These are phyloP conservation scores for Ctenochaetus hawaiiensis DNA, from an alignment of 2,797 vertebrate species.

Conservation along the genomic window DNA sequence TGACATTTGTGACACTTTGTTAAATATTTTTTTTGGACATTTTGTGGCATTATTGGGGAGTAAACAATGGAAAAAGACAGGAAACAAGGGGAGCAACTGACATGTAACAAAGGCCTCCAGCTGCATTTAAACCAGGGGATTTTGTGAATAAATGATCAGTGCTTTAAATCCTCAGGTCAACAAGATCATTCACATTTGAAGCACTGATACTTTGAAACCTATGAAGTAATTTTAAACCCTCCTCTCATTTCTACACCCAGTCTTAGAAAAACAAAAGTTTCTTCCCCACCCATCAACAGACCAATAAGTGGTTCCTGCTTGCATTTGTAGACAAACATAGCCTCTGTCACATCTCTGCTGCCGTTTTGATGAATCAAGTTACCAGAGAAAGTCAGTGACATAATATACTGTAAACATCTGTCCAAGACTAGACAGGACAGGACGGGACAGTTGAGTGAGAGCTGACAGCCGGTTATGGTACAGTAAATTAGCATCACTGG, in stretches of 20 bases:
- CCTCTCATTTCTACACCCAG: not conserved
- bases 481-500: conserved; percentile 62
- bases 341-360: conserved; percentile 21
- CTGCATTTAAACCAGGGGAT: not conserved
- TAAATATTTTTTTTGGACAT: not conserved
- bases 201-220: not conserved
- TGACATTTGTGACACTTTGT: conserved; percentile 9
- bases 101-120: not conserved
- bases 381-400: conserved; percentile 50
- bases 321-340: conserved; percentile 32
- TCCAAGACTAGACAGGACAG: conserved; percentile 42
- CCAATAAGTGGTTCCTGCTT: conserved; percentile 4
- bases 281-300: not conserved
- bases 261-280: conserved; percentile 27
- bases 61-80: not conserved
- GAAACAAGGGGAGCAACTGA: not conserved
- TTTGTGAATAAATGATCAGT: not conserved
- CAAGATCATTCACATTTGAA: not conserved
- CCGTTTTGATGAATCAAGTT: conserved; percentile 49
- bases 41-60: not conserved
- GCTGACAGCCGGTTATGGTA: conserved; percentile 33
- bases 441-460: conserved; percentile 37
- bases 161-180: not conserved
- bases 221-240: not conserved
- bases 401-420: conserved; percentile 62